Percentiles rank a stretch among this genome's conserved stretches.
Conservation (phyloP, 2,888 invertebrate genomes). For the Incurvaria masculella region DNA sequence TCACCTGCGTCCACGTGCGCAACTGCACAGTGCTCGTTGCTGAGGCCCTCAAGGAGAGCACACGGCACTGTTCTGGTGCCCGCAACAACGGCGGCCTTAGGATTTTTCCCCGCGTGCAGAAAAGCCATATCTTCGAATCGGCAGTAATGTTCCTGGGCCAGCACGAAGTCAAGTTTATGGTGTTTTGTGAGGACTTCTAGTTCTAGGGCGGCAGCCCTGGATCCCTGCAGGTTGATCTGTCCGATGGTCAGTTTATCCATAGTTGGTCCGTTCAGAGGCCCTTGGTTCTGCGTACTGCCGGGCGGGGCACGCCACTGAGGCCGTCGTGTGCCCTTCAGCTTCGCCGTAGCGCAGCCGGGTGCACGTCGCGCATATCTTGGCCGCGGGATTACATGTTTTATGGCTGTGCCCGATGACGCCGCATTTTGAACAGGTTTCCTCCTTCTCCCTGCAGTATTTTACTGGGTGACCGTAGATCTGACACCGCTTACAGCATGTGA, state of each 20-base stretch:
- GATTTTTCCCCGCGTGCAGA: neutral
- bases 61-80: neutral
- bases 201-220: no score
- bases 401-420: constrained; percentile 15
- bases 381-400: constrained; percentile 5
- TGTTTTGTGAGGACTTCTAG: no score
- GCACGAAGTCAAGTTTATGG: neutral
- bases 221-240: neutral
- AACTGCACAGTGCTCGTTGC: neutral
- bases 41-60: neutral
- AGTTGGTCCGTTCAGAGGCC: neutral
- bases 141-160: neutral
- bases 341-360: constrained; percentile 8
- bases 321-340: constrained; percentile 6
- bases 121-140: no score
- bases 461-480: constrained; percentile 24
- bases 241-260: constrained; percentile 8
- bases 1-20: neutral
- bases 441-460: constrained; percentile 15
- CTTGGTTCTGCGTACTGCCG: constrained; percentile 12
- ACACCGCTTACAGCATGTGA: constrained; percentile 20
- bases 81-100: constrained; percentile 6
- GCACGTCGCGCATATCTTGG: constrained; percentile 19
- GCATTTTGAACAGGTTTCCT: constrained; percentile 15
- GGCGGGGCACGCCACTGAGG: constrained; percentile 14